Percentiles rank a stretch among this genome's conserved stretches.
phyloP scores from a whole-genome alignment of 1,140 invertebrate species.

The Popillia japonica region DNA sequence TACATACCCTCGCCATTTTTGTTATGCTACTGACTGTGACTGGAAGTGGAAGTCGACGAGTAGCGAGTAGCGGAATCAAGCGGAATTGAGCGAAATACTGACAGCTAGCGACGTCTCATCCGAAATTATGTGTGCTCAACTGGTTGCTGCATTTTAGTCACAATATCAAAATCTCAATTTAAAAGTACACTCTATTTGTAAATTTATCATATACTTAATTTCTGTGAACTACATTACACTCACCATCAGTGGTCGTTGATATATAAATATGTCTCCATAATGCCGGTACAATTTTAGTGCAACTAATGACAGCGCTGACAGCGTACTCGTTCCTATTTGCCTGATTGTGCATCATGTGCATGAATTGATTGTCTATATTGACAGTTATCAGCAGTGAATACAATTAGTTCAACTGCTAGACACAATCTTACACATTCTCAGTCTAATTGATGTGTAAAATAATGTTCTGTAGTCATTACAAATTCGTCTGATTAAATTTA shows the following conservation, averaged over 20 bases:
- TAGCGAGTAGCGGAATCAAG: background rate
- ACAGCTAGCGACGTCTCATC: background rate
- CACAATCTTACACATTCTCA: background rate
- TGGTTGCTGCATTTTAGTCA: constrained; percentile 17
- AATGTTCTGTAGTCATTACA: background rate
- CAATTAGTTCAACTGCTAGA: background rate
- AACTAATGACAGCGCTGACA: background rate
- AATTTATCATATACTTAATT: too few relatives aligned
- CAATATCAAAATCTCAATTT: background rate
- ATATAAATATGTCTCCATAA: background rate
- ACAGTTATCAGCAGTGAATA: background rate
- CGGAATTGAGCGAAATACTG: background rate
- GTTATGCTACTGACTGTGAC: constrained; percentile 15
- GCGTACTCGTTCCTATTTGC: background rate
- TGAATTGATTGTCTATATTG: too few relatives aligned
- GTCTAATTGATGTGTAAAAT: background rate
- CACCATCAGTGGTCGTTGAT: too few relatives aligned
- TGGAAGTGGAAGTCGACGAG: too few relatives aligned
- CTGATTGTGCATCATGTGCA: background rate
- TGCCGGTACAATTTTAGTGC: background rate
- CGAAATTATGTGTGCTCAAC: background rate
- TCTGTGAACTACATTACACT: too few relatives aligned
- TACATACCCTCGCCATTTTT: constrained; percentile 24
- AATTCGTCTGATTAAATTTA: background rate
- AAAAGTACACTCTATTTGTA: background rate